Base-by-base conservation (phyloP, 2,888 invertebrate species). In the Dolomedes plantarius region DNA sequence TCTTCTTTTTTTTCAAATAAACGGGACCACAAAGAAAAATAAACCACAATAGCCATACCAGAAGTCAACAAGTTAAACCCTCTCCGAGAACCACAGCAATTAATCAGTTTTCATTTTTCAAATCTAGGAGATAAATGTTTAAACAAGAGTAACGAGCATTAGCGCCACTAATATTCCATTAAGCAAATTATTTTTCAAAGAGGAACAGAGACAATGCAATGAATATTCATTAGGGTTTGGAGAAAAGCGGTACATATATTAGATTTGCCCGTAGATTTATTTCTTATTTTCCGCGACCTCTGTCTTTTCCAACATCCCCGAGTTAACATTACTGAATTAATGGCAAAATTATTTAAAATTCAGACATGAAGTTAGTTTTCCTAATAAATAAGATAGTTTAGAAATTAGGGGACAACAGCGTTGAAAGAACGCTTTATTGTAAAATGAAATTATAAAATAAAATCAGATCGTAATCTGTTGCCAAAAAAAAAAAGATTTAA, bases 151-250 rank as follows among this genome's bases (percentile, higher is more conserved):
- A 56, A 56, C 56, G 56, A 56, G 11, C 56, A 56, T 56, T 56
- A 56, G 56, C 56, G 56, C 56, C 56, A 56, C 56, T 56, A 56
- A 56, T 56, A 56, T 23, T 56, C 56, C 56, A 56, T 56, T 56
- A 56, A 11, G 56, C 56, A 56, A 56, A 56, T 56, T 56, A 56
- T 56, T 23, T 56, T 56, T 23, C 56, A 23, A 56, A 56, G 56
- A 11, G 56, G 56, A 11, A 56, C 56, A 23, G 7, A 3, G 56
- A 23, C 23, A 56, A 56, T 16, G 56, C 23, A 1, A 56, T 56
- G 56, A 56, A 56, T 56, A 56, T 56, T 56, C 56, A 56, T 56
- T 56, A 56, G 3, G 56, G 56, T 56, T 23, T 56, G 56, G 23
- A 5, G 23, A 16, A 56, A 2, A 23, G 56, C 7, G 56, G 16